Base-by-base conservation (phyloP, 2,888 invertebrate species). In the Catocala nupta region DNA sequence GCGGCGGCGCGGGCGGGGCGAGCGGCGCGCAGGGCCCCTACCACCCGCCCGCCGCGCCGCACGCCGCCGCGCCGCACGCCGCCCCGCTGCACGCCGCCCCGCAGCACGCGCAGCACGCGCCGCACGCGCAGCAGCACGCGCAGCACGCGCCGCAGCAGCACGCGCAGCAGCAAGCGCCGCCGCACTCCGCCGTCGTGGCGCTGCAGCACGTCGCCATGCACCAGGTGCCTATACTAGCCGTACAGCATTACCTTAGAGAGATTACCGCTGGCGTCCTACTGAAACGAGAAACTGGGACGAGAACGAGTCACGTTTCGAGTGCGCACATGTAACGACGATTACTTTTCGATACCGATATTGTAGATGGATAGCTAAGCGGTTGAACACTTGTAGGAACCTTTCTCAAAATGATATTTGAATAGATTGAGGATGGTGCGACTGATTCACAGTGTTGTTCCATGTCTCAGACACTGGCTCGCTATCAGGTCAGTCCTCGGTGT, bases 171-270 rank as follows among this genome's bases (percentile, higher is more conserved):
- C 86, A 56, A 1, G 62, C 63, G 39, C 83, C 87, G 57, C 65
- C 47, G 84, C 83, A 76, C 84, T 88, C 88, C 55, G 90, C 91
- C 57, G 88, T 88, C 13, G 86, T 86, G 10, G 92, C 92, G 77
- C 84, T 92, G 79, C 92, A 93, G 76, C 92, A 92, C 73, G 91
- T 89, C 70, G 91, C 87, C 71, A 91, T 93, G 92, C 92, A 92
- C 53, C 93, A 93, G 92, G 92, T 92, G 9, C 9, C 36, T 25
- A 9, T 9, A 9, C 10, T 7, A 25, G 25, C 25, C 25, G 4
- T 25, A 3, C 25, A 25, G 25, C 25, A 3, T 25, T 25, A 25
- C 25, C 25, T 25, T 16, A 2, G 25, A 25, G 25, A 25, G 25
- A 25, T 25, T 25, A 25, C 25, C 25, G 25, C 25, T 25, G 4